phyloP scores from a whole-genome alignment of 2,797 vertebrate genomes.

The Micrastur ruficollis region DNA sequence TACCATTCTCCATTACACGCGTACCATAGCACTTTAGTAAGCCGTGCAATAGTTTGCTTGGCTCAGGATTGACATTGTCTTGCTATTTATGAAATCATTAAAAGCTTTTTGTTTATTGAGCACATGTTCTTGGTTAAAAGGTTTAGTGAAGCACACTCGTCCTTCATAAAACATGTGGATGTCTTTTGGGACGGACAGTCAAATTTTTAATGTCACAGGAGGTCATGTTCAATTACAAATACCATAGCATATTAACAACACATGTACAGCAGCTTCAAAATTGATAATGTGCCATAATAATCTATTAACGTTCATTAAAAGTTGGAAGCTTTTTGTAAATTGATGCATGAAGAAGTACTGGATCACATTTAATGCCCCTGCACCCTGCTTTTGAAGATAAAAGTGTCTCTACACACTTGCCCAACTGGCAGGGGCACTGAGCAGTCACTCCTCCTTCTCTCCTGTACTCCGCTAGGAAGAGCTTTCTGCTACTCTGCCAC shows the following conservation, averaged over 20 bases:
- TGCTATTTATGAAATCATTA: constrained; percentile 37
- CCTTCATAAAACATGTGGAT: constrained; percentile 23
- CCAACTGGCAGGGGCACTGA: background rate
- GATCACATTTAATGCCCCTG: background rate
- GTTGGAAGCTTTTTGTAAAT: background rate
- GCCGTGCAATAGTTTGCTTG: background rate
- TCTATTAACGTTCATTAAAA: background rate
- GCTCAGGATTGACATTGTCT: constrained; percentile 24
- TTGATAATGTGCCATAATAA: background rate
- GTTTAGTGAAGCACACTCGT: constrained; percentile 29
- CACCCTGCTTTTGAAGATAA: background rate
- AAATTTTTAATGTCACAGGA: constrained; percentile 12
- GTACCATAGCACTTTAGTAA: background rate
- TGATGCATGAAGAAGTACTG: background rate
- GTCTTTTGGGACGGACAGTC: background rate
- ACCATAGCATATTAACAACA: constrained; percentile 25
- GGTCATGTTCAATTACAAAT: constrained; percentile 15
- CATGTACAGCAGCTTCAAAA: background rate
- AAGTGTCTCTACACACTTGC: background rate
- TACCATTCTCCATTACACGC: background rate
- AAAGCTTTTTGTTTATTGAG: constrained; percentile 45
- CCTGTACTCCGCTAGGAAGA: background rate
- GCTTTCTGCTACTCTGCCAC: constrained; percentile 11
- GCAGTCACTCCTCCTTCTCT: background rate
- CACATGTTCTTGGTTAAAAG: constrained; percentile 44